Base-by-base conservation (phyloP, 2,113 vertebrate species). In the Donacobius atricapilla region DNA sequence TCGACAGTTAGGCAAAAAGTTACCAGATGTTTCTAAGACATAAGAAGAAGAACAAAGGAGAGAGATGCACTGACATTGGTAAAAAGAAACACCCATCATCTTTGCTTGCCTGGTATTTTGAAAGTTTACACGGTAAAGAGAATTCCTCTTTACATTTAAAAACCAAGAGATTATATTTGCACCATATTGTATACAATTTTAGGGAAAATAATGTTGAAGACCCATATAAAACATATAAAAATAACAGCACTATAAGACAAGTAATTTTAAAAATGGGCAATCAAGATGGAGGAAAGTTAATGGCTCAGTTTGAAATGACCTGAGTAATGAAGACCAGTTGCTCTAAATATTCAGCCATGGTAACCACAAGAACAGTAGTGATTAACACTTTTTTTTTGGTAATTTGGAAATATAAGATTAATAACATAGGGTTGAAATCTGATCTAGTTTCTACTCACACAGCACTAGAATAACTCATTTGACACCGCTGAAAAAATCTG, bases 21-120 rank as follows among this genome's bases (percentile, higher is more conserved):
- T 90, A 75, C 88, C 92, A 95, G 82, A 90, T 93, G 88, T 89
- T 94, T 87, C 50, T 77, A 63, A 63, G 42, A 57, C 66, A 83
- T 63, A 87, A 85, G 76, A 68, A 80, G 56, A 25, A 75, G 50
- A 75, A 87, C 39, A 89, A 96, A 83, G 23, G 35, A 64, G 23
- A 70, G 76, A 88, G 39, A 77, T 73, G 20, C 50, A 48, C 27
- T 21, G 22, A 71, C 65, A 73, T 0, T 3, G 2, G 13, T 70
- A 61, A 80, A 86, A 90, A 88, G 37, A 76, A 92, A 45, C 14
- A 68, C 47, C 56, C 48, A 65, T 18, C 6, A n/a, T 40, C n/a
- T 90, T 83, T 90, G 16, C 22, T 83, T 81, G 22, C 33, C 81
- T 61, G 28, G 10, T 44, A 53, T 51, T 91, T 80, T 47, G 20